phyloP scores from a whole-genome alignment of 2,113 vertebrate species.

The Hippoglossus stenolepis region DNA sequence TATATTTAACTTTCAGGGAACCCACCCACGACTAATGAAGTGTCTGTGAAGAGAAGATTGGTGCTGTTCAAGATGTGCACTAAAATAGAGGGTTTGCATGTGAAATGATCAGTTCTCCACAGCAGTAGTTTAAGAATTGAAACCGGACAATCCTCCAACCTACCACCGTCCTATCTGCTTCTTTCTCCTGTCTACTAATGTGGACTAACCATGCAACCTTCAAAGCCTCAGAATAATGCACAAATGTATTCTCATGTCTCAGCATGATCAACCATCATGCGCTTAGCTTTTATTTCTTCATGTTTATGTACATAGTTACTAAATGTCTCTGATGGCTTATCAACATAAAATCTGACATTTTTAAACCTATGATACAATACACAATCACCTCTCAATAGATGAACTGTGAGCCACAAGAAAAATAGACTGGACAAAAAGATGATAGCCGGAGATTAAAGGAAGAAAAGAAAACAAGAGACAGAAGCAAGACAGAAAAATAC shows the following conservation, averaged over 20 bases:
- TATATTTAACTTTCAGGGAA: conserved; percentile 26
- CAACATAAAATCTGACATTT: not conserved
- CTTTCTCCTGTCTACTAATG: conserved; percentile 21
- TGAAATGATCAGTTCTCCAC: conserved; percentile 14
- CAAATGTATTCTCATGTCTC: not conserved
- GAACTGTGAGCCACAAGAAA: not conserved
- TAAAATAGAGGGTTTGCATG: conserved; percentile 4
- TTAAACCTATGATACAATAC: not conserved
- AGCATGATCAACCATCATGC: not conserved
- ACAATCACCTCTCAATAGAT: not conserved
- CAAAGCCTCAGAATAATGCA: not conserved
- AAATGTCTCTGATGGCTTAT: no score
- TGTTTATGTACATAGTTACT: no score
- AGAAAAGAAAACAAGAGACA: not conserved
- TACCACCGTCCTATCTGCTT: not conserved
- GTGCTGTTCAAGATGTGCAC: not conserved
- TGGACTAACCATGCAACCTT: conserved; percentile 14
- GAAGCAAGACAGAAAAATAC: not conserved
- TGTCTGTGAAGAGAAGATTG: conserved; percentile 9
- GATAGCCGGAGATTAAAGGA: not conserved
- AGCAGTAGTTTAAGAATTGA: conserved; percentile 2
- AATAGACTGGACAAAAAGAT: not conserved
- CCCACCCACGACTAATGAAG: conserved; percentile 41
- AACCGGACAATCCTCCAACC: conserved; percentile 34
- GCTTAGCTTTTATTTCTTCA: not conserved